Conservation (phyloP, 2,113 vertebrate species). For the Haemorhous mexicanus region DNA sequence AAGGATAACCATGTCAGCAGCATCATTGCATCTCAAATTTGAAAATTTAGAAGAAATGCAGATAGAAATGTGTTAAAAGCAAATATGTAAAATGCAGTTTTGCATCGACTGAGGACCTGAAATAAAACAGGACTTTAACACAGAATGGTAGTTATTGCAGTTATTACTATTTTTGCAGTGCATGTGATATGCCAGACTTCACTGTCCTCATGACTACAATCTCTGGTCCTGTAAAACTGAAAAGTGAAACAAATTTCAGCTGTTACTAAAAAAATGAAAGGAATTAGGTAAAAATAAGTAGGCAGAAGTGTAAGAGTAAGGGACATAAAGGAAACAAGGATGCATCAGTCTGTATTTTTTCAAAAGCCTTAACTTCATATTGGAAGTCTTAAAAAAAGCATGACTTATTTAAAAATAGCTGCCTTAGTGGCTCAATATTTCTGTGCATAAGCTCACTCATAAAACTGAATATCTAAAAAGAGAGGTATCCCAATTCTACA, state of each 20-base stretch:
- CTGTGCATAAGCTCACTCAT: neutral
- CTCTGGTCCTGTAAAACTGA: neutral
- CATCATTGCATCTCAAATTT: neutral
- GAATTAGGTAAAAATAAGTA: neutral
- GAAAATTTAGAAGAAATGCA: constrained; percentile 4
- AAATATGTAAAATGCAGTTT: neutral
- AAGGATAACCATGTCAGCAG: neutral
- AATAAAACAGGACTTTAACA: neutral
- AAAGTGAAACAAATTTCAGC: neutral
- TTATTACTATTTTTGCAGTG: neutral
- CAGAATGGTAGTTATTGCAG: neutral
- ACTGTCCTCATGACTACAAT: accelerated
- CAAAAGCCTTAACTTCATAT: neutral
- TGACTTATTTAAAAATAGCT: neutral
- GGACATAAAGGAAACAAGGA: neutral
- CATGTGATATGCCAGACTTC: neutral
- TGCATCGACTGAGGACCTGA: neutral
- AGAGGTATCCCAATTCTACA: neutral
- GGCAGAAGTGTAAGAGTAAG: neutral
- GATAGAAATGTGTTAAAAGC: constrained; percentile 8
- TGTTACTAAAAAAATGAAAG: neutral
- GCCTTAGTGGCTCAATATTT: neutral
- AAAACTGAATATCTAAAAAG: neutral
- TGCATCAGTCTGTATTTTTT: neutral
- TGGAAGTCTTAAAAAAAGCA: neutral